Evolutionary conservation across 2,888 invertebrate species (phyloP), one percentile per base, ranked within the genome.

Genomic region (Chironomus riparius): DNA sequence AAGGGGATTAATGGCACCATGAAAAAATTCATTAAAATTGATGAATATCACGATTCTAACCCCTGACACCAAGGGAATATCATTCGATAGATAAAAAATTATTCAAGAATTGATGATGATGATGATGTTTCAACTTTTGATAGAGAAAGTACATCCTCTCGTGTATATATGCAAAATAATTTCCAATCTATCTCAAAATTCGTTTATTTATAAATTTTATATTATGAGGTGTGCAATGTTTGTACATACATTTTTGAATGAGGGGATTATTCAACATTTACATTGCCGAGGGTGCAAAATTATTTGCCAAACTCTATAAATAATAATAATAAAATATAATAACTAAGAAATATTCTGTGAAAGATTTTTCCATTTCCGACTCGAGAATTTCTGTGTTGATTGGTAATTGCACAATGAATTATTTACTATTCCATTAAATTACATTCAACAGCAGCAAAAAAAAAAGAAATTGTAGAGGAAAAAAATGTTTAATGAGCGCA

Each of bases 401-500:
- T 70, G 70, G 70, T 70, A 70, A 70, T 70, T 70, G 70, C 70
- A 70, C 50, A 70, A 70, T 70, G 70, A 70, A 70, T 70, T 70
- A 70, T 70, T 70, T 70, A 70, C 70, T 70, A 70, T 70, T 70
- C 70, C 70, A 70, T 70, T 70, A 70, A 70, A 70, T 70, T 50
- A 70, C 65, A n/a, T 18, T 18, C 21, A 65, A 22, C 65, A 22
- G 22, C 22, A 15, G 62, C 13, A n/a, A 21, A 62, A 12, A 62
- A 21, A 62, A 50, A 70, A 28, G 22, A 68, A 69, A 70, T 22
- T 48, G 70, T 70, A 22, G 70, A 48, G 56, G 22, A 56, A 15
- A 56, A 50, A 56, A 50, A 70, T 70, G 56, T 70, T 70, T 70
- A 70, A 70, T 70, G 70, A 70, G 70, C 69, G 69, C 15, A 18